A percentile compares a stretch with the other conserved stretches of the same genome.
phyloP scores from a whole-genome alignment of 2,797 vertebrate species.

The Microctenopoma stevenorrisi region DNA sequence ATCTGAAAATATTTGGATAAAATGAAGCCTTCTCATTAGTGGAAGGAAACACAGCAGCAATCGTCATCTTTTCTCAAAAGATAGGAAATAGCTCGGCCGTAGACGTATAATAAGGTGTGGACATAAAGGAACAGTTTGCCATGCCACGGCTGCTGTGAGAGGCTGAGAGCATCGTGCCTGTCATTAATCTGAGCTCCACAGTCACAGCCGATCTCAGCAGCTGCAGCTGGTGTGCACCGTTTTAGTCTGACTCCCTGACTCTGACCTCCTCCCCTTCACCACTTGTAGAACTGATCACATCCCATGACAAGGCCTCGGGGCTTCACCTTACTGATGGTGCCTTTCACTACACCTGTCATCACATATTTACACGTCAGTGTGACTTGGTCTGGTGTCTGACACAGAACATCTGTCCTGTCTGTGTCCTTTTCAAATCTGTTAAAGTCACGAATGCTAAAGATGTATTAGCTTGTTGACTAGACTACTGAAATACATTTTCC shows the following conservation, averaged over 20 bases:
- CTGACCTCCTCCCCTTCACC: constrained; percentile 45
- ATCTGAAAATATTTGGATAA: no score
- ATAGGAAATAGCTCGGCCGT: not conserved
- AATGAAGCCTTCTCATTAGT: no score
- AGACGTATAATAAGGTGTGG: constrained; percentile 28
- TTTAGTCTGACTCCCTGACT: constrained; percentile 45
- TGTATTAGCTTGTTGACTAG: constrained; percentile 9
- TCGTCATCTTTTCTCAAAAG: no score
- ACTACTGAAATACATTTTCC: no score
- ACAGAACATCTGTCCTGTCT: constrained; percentile 57
- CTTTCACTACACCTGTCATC: constrained; percentile 64
- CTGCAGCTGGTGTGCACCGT: constrained; percentile 56
- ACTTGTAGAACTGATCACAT: constrained; percentile 55
- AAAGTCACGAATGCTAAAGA: constrained; percentile 37
- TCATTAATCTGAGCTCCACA: constrained; percentile 63
- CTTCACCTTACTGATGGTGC: constrained; percentile 60
- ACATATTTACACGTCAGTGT: constrained; percentile 55
- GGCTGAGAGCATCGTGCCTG: constrained; percentile 42
- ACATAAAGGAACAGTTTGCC: constrained; percentile 60
- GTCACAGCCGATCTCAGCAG: constrained; percentile 52
- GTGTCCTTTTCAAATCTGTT: constrained; percentile 47
- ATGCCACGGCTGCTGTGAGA: constrained; percentile 33
- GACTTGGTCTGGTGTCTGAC: constrained; percentile 42
- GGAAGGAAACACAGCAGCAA: no score
- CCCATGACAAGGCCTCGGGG: constrained; percentile 51